A percentile compares a stretch with the other conserved stretches of the same genome.
Conservation (phyloP, 2,113 vertebrate genomes). For the Recurvirostra avosetta region DNA sequence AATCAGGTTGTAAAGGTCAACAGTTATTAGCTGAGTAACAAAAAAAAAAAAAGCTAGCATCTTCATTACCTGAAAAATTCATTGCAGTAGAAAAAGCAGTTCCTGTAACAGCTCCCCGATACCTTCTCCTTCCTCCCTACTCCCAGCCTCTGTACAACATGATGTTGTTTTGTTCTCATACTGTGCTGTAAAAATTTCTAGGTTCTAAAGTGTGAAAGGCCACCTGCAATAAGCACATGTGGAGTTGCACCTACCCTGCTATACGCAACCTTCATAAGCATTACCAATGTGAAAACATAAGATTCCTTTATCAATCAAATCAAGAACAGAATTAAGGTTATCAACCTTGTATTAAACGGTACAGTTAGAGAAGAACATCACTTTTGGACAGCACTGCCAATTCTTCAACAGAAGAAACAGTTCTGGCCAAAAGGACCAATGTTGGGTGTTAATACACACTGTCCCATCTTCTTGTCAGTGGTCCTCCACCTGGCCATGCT, state of each 20-base stretch:
- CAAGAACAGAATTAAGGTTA: neutral
- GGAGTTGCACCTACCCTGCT: neutral
- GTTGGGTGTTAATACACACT: neutral
- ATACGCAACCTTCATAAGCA: neutral
- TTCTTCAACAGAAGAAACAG: neutral
- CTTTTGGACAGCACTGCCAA: neutral
- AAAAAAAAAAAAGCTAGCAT: neutral
- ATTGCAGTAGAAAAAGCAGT: neutral
- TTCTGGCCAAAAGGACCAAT: neutral
- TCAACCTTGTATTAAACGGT: neutral
- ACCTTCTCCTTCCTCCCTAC: neutral
- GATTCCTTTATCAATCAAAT: neutral
- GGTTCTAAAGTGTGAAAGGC: neutral
- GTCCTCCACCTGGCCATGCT: neutral
- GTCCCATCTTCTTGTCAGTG: neutral
- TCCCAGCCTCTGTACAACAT: neutral
- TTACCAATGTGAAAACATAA: neutral
- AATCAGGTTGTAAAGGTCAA: neutral
- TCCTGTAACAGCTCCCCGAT: neutral
- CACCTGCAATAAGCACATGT: neutral
- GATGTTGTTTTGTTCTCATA: neutral
- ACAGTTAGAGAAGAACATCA: neutral
- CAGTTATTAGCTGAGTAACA: neutral
- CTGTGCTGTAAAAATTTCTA: neutral
- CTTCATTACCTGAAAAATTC: neutral